These are phyloP conservation scores for Leptinotarsa undecemlineata DNA, from an alignment of 1,140 invertebrate genomes.

Conservation along the genomic window DNA sequence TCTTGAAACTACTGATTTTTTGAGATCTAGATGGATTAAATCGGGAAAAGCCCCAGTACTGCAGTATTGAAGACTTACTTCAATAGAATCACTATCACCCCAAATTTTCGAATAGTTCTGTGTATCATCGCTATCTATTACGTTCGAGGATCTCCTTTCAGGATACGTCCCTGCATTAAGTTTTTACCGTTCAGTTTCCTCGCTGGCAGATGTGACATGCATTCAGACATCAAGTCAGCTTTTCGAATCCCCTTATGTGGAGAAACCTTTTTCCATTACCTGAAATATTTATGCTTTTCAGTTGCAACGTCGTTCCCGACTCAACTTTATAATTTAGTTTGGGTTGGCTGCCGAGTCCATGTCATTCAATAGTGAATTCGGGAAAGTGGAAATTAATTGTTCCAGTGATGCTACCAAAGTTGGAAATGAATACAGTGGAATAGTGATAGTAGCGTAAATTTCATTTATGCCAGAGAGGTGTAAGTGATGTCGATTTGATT, in stretches of 20 bases:
- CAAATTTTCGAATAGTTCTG: too few relatives aligned
- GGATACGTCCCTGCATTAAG: not conserved
- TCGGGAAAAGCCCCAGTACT: too few relatives aligned
- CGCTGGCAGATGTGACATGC: constrained; percentile 21
- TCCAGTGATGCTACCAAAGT: not conserved
- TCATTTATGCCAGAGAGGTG: too few relatives aligned
- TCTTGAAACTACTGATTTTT: too few relatives aligned
- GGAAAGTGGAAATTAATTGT: constrained; percentile 3
- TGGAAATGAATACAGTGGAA: too few relatives aligned
- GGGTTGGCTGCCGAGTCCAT: not conserved
- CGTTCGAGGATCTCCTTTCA: too few relatives aligned
- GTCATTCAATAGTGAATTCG: not conserved
- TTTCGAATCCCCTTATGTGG: constrained; percentile 20
- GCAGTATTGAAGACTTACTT: too few relatives aligned
- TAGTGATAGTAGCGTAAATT: too few relatives aligned
- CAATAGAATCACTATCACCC: too few relatives aligned
- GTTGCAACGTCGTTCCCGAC: constrained; percentile 16
- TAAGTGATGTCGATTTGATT: too few relatives aligned
- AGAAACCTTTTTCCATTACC: constrained; percentile 25
- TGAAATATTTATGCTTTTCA: constrained; percentile 30
- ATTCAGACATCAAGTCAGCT: constrained; percentile 26
- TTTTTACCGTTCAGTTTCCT: constrained; percentile 14
- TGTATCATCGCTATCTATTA: too few relatives aligned
- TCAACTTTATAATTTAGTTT: constrained; percentile 24
- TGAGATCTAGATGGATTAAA: too few relatives aligned